Evolutionary conservation across 2,113 vertebrate species (phyloP), one percentile per base, ranked within the genome.

Genomic region (Apteryx mantelli): DNA sequence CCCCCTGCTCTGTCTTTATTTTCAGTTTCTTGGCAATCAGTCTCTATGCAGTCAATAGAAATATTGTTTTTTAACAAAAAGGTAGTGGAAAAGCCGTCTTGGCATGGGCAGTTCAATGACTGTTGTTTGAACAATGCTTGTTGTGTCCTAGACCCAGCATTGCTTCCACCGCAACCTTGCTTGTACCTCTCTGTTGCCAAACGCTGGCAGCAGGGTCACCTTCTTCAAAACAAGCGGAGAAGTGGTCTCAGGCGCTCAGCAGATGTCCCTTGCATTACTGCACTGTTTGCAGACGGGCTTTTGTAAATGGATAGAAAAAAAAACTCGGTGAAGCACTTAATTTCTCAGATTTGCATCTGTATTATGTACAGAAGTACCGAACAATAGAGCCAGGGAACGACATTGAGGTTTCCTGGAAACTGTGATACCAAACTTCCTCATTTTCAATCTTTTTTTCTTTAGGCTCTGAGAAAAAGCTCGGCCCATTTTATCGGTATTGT

Each of bases 1-100:
- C 16, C 1, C 1, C 46, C 1, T 3, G 36, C 0, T 0, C 68
- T 1, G 4, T 12, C 36, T 77, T 70, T 34, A 1, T 32, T 56
- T n/a, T 75, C 6, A 0, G 8, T 36, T 86, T 82, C 46, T 75
- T 24, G 74, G 48, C n/a, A 25, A 34, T 9, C 50, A 25, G 25
- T n/a, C 50, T 17, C 21, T 30, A 4, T 5, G 56, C n/a, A 53
- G 40, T 21, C 82, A 55, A 46, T 0, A 14, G 73, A 78, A 93
- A 79, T 64, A 32, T 3, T 65, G 76, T 18, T 48, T 38, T 83
- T 75, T 93, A n/a, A 63, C 82, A 78, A 48, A 69, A 75, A 66
- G 17, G 17, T 18, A 40, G 46, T 52, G 55, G 68, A 85, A 86
- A 83, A 90, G 24, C 61, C 6, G 1, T 46, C n/a, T 81, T 14